These are phyloP conservation scores for Sesia apiformis DNA, from an alignment of 2,888 invertebrate species.

Conservation along the genomic window DNA sequence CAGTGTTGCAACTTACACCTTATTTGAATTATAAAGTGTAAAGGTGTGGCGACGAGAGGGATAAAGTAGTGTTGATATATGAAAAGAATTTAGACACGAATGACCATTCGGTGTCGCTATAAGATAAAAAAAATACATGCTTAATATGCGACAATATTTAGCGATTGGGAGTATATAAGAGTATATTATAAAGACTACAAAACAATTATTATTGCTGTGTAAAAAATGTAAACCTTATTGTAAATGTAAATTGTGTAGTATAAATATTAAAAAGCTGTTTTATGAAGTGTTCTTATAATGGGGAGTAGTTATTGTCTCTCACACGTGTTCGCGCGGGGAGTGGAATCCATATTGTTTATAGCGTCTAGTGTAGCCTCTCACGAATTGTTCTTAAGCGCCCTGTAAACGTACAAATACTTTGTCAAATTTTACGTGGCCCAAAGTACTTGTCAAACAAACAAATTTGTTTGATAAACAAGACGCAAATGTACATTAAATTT, in stretches of 20 bases:
- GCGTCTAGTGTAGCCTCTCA: background rate
- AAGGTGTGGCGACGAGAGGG: conserved; percentile 11
- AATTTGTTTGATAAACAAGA: too few relatives aligned
- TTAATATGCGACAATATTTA: conserved; percentile 73
- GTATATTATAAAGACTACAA: conserved; percentile 67
- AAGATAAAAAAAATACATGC: conserved; percentile 28
- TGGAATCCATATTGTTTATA: background rate
- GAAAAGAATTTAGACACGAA: conserved; percentile 41
- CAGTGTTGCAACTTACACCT: conserved; percentile 24
- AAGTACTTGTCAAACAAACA: too few relatives aligned
- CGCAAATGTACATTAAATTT: too few relatives aligned
- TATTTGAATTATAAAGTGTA: conserved; percentile 6
- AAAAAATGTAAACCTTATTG: conserved; percentile 65
- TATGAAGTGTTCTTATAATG: conserved; percentile 72
- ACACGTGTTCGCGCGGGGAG: conserved; percentile 5
- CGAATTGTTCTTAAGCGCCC: background rate
- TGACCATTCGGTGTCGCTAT: conserved; percentile 43
- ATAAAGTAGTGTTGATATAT: conserved; percentile 41
- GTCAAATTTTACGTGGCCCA: background rate
- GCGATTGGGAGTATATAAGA: conserved; percentile 65
- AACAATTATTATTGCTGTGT: conserved; percentile 71
- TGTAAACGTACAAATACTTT: background rate
- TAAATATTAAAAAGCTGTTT: conserved; percentile 62
- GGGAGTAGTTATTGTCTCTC: conserved; percentile 44
- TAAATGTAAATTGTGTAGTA: conserved; percentile 72